Evolutionary conservation across 2,113 vertebrate genomes (phyloP), one percentile per base, ranked within the genome.

Genomic region (Hemichromis elongatus): DNA sequence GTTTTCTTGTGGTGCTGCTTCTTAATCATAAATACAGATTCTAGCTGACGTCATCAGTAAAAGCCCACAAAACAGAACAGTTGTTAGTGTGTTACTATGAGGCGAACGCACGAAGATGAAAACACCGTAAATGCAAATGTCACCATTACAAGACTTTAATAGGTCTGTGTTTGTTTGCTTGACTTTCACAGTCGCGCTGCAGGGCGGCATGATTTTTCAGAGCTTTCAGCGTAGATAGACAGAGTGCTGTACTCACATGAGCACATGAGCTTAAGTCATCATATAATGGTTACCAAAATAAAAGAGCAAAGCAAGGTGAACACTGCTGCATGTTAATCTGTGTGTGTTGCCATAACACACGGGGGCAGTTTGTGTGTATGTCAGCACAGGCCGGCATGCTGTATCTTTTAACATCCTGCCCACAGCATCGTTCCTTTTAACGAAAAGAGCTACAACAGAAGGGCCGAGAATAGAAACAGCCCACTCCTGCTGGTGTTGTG

Each of bases 271-370:
- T 33, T 47, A 28, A 56, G 18, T n/a, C 24, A 35, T 56, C 53
- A 21, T 24, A 16, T 47, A 28, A 18, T 33, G 47, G 68, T 89
- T 80, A 50, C 47, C 73, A 90, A 79, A 90, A 87, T 78, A 81
- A 40, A 42, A n/a, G 6, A 7, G 2, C 9, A 50, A 1, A 42
- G 52, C 19, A 54, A 54, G 47, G 7, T 11, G 81, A 80, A 45
- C 63, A 33, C 3, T 2, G 83, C 68, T 54, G 84, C 52, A 30
- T 11, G 33, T 13, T 81, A 47, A 47, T 37, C 42, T 24, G 37
- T 45, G 68, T 45, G 75, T 93, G 82, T 89, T 93, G 87, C 40
- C 90, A 93, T 5, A 91, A 92, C 87, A 93, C 52, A 70, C 1
- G 18, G 77, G 18, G 75, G 33, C 47, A 53, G 37, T 13, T 35